Percentiles rank a stretch among this genome's conserved stretches.
These are phyloP conservation scores for Colletes collaris DNA, from an alignment of 2,888 invertebrate genomes.

Conservation along the genomic window DNA sequence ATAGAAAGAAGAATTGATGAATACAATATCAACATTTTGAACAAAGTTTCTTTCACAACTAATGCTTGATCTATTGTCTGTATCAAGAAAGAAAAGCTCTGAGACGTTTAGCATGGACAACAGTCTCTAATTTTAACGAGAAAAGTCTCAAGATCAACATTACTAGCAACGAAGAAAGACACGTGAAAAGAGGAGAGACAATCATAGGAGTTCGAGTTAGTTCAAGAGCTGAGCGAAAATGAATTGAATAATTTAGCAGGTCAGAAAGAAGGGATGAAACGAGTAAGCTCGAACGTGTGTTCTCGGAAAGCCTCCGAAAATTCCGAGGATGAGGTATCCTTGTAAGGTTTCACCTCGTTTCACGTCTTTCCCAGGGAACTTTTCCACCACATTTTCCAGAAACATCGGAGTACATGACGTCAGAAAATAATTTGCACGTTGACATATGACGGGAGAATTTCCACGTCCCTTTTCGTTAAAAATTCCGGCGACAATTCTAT, in stretches of 20 bases:
- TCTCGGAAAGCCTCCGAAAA: slow-evolving; percentile 55
- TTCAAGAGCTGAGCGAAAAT: slow-evolving; percentile 61
- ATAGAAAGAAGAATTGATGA: too few species aligned
- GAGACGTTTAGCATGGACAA: slow-evolving; percentile 9
- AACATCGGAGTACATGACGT: slow-evolving; percentile 27
- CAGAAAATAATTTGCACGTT: slow-evolving; percentile 50
- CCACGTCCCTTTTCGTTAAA: neutral
- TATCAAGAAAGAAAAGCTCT: slow-evolving; percentile 23
- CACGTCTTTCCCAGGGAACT: slow-evolving; percentile 24
- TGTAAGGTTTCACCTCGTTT: slow-evolving; percentile 48
- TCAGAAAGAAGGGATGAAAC: slow-evolving; percentile 62
- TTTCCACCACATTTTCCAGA: slow-evolving; percentile 45
- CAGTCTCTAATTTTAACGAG: slow-evolving; percentile 26
- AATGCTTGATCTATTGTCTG: slow-evolving; percentile 37
- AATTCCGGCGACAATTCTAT: slow-evolving; percentile 18
- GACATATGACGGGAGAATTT: slow-evolving; percentile 6
- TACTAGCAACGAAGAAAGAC: neutral
- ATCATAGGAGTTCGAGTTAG: slow-evolving; percentile 54
- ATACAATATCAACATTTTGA: too few species aligned
- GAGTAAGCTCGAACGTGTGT: slow-evolving; percentile 62
- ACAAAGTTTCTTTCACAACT: neutral
- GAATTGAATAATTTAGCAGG: slow-evolving; percentile 74
- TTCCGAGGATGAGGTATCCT: slow-evolving; percentile 48
- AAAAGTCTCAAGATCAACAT: slow-evolving; percentile 30
- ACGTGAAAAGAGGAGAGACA: neutral